Percentiles rank a stretch among this genome's conserved stretches.
These are phyloP conservation scores for Listronotus bonariensis DNA, from an alignment of 1,140 invertebrate species.

Conservation along the genomic window DNA sequence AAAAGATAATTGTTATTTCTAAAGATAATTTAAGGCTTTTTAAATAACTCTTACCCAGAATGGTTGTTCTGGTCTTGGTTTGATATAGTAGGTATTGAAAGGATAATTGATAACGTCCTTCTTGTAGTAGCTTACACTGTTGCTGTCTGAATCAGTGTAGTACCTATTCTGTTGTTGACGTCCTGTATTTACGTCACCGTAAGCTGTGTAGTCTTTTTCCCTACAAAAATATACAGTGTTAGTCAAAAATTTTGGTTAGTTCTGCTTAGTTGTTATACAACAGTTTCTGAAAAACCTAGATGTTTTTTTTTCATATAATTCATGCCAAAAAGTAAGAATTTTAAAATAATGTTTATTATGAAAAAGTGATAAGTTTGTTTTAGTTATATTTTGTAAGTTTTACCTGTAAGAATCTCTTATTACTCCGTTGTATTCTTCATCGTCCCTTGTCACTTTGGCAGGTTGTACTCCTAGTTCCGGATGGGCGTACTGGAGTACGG, in stretches of 20 bases:
- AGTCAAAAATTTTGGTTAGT: not conserved
- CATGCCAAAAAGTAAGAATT: too few species aligned
- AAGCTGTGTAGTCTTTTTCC: conserved; percentile 34
- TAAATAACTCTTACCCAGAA: conserved; percentile 60
- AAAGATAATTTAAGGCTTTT: not conserved
- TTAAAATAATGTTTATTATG: too few species aligned
- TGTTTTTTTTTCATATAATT: too few species aligned
- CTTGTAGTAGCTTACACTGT: conserved; percentile 32
- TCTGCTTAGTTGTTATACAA: not conserved
- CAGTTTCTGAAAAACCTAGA: too few species aligned
- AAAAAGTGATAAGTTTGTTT: too few species aligned
- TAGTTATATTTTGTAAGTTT: too few species aligned
- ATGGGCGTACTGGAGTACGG: conserved; percentile 77
- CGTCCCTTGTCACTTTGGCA: conserved; percentile 62
- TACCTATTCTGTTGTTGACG: conserved; percentile 35
- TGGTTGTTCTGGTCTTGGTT: conserved; percentile 62
- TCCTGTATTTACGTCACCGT: conserved; percentile 42
- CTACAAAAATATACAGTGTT: conserved; percentile 11
- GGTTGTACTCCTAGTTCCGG: conserved; percentile 77
- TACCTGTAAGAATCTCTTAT: conserved; percentile 34
- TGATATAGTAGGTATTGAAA: conserved; percentile 59
- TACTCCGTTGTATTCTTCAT: conserved; percentile 45
- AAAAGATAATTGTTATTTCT: too few species aligned
- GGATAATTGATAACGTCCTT: conserved; percentile 59
- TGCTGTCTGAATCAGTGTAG: conserved; percentile 26